A percentile compares a stretch with the other conserved stretches of the same genome.
Conservation (phyloP, 2,797 vertebrate species). For the Staurois parvus region DNA sequence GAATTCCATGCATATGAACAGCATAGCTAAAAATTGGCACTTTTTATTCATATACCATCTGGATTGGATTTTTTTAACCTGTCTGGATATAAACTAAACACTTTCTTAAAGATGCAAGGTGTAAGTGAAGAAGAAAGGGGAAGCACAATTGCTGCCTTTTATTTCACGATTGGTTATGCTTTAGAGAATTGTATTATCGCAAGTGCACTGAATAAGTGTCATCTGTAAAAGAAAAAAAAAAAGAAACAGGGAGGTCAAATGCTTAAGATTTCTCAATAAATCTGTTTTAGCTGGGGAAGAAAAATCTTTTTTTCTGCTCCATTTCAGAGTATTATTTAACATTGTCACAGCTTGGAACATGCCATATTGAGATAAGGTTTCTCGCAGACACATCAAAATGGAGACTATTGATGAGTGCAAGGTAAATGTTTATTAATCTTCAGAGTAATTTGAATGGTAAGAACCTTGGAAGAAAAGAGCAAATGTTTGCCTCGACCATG, state of each 20-base stretch:
- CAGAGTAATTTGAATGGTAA: slow-evolving; percentile 71
- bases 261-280: slow-evolving; percentile 70
- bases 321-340: slow-evolving; percentile 76
- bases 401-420: slow-evolving; percentile 70
- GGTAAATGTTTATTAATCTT: slow-evolving; percentile 76
- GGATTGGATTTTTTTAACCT: slow-evolving; percentile 30
- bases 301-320: slow-evolving; percentile 73
- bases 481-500: slow-evolving; percentile 69
- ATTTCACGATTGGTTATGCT: slow-evolving; percentile 60
- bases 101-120: slow-evolving; percentile 16
- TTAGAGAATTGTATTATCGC: slow-evolving; percentile 64
- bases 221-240: slow-evolving; percentile 68
- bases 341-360: slow-evolving; percentile 80
- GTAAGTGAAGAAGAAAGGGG: neutral
- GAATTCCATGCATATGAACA: too few relatives aligned
- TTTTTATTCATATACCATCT: slow-evolving; percentile 22
- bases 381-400: slow-evolving; percentile 74
- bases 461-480: slow-evolving; percentile 23
- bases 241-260: slow-evolving; percentile 62
- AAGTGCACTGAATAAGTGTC: slow-evolving; percentile 64
- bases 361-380: slow-evolving; percentile 78
- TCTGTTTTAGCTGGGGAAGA: slow-evolving; percentile 74
- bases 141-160: slow-evolving; percentile 38
- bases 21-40: neutral
- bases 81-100: slow-evolving; percentile 33